A percentile compares a stretch with the other conserved stretches of the same genome.
These are phyloP conservation scores for Creontiades dilutus DNA, from an alignment of 2,888 invertebrate genomes.

Conservation along the genomic window DNA sequence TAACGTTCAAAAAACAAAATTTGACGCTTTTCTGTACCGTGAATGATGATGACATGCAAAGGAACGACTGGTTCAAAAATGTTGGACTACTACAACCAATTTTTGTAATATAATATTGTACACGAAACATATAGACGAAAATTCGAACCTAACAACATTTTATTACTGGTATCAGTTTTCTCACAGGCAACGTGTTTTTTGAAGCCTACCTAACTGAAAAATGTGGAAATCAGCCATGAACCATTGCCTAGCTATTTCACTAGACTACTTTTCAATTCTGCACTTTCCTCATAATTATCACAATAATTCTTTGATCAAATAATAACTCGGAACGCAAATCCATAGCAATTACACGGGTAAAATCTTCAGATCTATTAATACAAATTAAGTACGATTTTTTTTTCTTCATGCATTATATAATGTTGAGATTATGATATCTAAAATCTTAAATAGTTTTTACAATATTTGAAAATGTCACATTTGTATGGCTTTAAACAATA, in stretches of 20 bases:
- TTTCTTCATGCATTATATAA: constrained; percentile 52
- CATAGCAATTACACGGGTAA: constrained; percentile 29
- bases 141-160: too few species aligned
- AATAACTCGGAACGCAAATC: constrained; percentile 19
- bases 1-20: too few species aligned
- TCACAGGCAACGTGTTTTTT: constrained; percentile 13
- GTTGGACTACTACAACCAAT: constrained; percentile 13
- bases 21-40: background rate
- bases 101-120: background rate
- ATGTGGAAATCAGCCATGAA: too few species aligned
- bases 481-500: too few species aligned
- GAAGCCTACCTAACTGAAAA: too few species aligned
- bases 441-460: constrained; percentile 58
- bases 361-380: constrained; percentile 53
- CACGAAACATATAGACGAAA: background rate
- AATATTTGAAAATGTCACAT: too few species aligned
- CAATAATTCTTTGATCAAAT: constrained; percentile 43
- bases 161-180: background rate
- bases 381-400: constrained; percentile 47
- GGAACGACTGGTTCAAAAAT: constrained; percentile 22
- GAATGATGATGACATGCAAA: background rate
- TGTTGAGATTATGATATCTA: constrained; percentile 56
- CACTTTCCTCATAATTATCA: constrained; percentile 39
- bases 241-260: too few species aligned
- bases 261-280: too few species aligned